Evolutionary conservation across 92 coral and sea anemone species (phyloP).

Genomic region (Umimayanthus kanabou): DNA sequence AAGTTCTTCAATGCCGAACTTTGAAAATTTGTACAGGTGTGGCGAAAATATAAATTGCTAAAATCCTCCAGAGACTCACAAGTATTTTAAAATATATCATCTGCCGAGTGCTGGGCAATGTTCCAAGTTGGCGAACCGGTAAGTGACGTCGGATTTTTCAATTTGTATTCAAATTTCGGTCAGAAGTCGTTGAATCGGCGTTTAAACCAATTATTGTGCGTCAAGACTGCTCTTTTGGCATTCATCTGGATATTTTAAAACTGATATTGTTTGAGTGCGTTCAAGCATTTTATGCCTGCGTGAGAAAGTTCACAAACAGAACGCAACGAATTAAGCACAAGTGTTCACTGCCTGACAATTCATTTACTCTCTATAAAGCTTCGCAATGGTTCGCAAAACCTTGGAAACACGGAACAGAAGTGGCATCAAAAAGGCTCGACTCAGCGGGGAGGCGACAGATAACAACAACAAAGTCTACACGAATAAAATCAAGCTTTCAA

Average conservation of each 20-base stretch:
- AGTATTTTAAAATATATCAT: too few species aligned
- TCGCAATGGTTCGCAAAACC: conserved; percentile 18
- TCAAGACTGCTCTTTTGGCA: too few species aligned
- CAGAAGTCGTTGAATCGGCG: too few species aligned
- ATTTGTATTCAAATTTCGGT: too few species aligned
- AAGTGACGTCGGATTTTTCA: too few species aligned
- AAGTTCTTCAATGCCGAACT: background rate
- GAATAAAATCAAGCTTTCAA: background rate
- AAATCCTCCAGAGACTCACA: background rate
- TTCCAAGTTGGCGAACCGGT: too few species aligned
- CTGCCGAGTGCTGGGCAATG: too few species aligned
- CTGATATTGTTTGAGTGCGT: too few species aligned
- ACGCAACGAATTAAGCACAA: background rate
- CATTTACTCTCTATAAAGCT: background rate
- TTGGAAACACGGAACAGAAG: conserved; percentile 25
- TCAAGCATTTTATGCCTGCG: too few species aligned
- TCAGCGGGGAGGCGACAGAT: background rate
- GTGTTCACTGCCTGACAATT: background rate
- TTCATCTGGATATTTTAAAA: too few species aligned
- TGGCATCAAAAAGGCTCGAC: background rate
- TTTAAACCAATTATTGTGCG: too few species aligned
- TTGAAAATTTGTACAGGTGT: background rate
- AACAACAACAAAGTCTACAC: conserved; percentile 6
- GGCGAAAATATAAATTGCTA: background rate
- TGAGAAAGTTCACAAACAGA: background rate